These are phyloP conservation scores for Cheilinus undulatus DNA, from an alignment of 2,113 vertebrate genomes.

Conservation along the genomic window DNA sequence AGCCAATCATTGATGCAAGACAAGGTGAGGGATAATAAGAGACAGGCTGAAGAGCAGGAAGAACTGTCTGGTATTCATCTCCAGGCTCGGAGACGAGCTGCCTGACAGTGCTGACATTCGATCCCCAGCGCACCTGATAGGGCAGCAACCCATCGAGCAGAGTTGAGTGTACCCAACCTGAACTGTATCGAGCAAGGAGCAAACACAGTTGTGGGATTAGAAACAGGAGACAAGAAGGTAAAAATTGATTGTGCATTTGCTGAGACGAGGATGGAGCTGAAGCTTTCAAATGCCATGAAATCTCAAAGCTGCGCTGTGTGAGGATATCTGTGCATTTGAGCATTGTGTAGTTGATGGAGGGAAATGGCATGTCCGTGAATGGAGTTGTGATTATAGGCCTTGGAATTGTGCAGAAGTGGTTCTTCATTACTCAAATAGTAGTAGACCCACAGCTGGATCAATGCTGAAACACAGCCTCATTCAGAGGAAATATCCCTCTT, in stretches of 20 bases:
- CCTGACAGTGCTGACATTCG: constrained; percentile 70
- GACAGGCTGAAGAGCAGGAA: constrained; percentile 13
- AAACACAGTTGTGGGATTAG: constrained; percentile 38
- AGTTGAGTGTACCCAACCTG: constrained; percentile 31
- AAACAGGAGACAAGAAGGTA: constrained; percentile 58
- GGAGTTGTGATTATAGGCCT: constrained; percentile 40
- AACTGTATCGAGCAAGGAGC: constrained; percentile 50
- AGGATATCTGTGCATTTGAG: constrained; percentile 19
- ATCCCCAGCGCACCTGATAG: constrained; percentile 68
- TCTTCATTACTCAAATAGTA: constrained; percentile 62
- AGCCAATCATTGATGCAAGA: constrained; percentile 26
- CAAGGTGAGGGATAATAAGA: constrained; percentile 41
- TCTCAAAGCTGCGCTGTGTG: constrained; percentile 17
- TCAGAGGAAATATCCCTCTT: constrained; percentile 36
- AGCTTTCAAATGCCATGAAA: constrained; percentile 69
- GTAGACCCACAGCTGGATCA: constrained; percentile 53
- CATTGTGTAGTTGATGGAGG: constrained; percentile 41
- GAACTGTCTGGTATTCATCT: constrained; percentile 57
- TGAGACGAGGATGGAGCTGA: constrained; percentile 43
- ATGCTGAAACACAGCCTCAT: constrained; percentile 39
- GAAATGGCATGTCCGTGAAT: constrained; percentile 51
- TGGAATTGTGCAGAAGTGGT: constrained; percentile 24
- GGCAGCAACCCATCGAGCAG: constrained; percentile 54
- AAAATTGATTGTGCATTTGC: constrained; percentile 72
- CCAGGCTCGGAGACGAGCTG: constrained; percentile 43